Conservation (phyloP, 2,797 vertebrate species). For the Hybognathus amarus region DNA sequence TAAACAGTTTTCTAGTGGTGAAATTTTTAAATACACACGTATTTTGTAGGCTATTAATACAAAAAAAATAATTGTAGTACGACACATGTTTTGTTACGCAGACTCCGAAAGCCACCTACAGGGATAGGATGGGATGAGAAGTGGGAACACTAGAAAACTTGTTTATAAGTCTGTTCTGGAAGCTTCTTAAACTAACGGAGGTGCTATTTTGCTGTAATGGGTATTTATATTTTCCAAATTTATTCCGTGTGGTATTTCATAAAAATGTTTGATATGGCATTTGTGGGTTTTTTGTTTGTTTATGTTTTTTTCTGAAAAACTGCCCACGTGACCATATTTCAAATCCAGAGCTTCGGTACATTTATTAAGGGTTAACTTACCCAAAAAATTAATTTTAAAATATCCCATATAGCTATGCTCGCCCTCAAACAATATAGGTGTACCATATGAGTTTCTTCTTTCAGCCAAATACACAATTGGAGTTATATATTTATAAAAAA, state of each 20-base stretch:
- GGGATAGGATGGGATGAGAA: background rate
- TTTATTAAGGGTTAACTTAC: background rate
- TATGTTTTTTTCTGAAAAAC: background rate
- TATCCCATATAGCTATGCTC: too few species aligned
- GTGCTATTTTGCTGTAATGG: background rate
- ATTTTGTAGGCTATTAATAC: too few species aligned
- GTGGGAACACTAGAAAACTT: background rate
- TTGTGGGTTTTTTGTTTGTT: background rate
- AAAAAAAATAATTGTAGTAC: background rate
- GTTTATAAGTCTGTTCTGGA: background rate
- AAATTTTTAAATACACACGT: background rate
- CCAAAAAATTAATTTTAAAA: too few species aligned
- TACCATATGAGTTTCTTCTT: too few species aligned
- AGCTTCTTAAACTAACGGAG: background rate
- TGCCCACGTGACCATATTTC: background rate
- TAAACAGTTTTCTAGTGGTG: background rate
- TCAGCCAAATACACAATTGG: too few species aligned
- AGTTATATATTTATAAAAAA: too few species aligned
- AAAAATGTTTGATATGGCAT: background rate
- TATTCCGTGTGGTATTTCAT: background rate
- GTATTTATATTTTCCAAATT: background rate
- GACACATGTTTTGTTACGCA: conserved; percentile 2
- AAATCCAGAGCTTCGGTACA: background rate
- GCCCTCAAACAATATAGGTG: too few species aligned
- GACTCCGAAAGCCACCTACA: background rate